These are phyloP conservation scores for Eueremaeus valkanovi DNA, from an alignment of 2,888 invertebrate species.

Conservation along the genomic window DNA sequence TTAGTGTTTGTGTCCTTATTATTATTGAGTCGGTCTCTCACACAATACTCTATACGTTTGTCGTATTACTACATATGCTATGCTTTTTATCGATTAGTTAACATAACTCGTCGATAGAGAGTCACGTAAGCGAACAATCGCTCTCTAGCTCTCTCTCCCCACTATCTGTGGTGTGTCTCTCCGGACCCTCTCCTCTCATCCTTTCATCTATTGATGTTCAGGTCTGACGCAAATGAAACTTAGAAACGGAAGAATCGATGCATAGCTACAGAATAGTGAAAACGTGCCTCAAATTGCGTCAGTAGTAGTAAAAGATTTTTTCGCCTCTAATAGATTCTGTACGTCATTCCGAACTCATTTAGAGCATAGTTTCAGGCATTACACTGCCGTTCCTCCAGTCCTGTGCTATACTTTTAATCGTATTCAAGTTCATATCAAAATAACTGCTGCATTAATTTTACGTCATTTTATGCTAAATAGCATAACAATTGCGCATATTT, in stretches of 20 bases:
- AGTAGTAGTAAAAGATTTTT: constrained; percentile 11
- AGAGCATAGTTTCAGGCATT: constrained; percentile 3
- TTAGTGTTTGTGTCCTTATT: constrained; percentile 28
- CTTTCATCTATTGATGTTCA: neutral
- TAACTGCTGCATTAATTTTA: neutral
- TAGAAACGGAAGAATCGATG: constrained; percentile 27
- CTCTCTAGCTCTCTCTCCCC: neutral
- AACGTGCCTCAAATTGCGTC: neutral
- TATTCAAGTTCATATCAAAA: neutral
- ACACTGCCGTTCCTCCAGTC: neutral
- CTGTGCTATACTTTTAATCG: neutral
- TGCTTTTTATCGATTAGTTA: constrained; percentile 25
- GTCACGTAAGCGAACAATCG: constrained; percentile 24
- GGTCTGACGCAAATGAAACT: constrained; percentile 9
- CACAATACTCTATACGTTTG: neutral
- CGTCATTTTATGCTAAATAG: constrained; percentile 1
- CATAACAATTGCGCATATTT: neutral
- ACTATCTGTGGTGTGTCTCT: neutral
- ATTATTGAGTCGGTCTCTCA: constrained; percentile 32
- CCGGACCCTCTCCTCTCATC: neutral
- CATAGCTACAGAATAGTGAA: neutral
- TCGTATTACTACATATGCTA: constrained; percentile 17
- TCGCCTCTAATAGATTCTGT: neutral
- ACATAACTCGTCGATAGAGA: neutral
- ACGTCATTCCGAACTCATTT: constrained; percentile 15